These are phyloP conservation scores for Novumbra hubbsi DNA, from an alignment of 2,797 vertebrate species.

Conservation along the genomic window DNA sequence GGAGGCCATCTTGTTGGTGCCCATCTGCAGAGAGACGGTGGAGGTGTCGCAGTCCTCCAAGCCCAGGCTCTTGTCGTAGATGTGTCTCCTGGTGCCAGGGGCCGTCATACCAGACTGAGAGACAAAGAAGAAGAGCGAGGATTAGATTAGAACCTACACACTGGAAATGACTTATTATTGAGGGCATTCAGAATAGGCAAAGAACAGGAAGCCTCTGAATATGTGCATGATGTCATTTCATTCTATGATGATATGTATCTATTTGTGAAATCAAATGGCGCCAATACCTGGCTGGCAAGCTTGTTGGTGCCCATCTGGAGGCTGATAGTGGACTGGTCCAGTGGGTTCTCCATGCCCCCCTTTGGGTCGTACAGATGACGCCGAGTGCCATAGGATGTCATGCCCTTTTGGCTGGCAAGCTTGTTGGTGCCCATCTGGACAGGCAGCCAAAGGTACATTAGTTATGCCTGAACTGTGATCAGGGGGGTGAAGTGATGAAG, in stretches of 20 bases:
- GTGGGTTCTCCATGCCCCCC: constrained; percentile 82
- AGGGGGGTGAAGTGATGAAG: too few relatives aligned
- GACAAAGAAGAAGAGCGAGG: neutral
- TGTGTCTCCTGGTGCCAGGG: constrained; percentile 91
- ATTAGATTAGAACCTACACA: neutral
- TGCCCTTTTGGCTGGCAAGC: constrained; percentile 94
- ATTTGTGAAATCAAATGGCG: neutral
- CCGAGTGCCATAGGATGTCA: constrained; percentile 93
- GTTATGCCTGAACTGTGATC: neutral
- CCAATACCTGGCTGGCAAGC: constrained; percentile 88
- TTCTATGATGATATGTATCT: neutral
- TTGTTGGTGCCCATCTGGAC: constrained; percentile 95
- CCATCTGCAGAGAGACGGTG: constrained; percentile 94
- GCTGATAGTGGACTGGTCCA: constrained; percentile 93
- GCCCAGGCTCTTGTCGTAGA: constrained; percentile 90
- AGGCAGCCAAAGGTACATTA: neutral
- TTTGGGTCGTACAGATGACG: constrained; percentile 93
- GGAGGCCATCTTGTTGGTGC: constrained; percentile 91
- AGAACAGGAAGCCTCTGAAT: neutral
- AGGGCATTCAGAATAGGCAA: neutral
- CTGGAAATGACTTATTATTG: neutral
- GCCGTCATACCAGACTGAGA: constrained; percentile 90
- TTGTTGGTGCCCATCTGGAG: constrained; percentile 98
- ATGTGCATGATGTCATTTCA: neutral
- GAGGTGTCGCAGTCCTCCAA: constrained; percentile 87